Conservation (phyloP, 2,113 vertebrate species). For the Alces alces region DNA sequence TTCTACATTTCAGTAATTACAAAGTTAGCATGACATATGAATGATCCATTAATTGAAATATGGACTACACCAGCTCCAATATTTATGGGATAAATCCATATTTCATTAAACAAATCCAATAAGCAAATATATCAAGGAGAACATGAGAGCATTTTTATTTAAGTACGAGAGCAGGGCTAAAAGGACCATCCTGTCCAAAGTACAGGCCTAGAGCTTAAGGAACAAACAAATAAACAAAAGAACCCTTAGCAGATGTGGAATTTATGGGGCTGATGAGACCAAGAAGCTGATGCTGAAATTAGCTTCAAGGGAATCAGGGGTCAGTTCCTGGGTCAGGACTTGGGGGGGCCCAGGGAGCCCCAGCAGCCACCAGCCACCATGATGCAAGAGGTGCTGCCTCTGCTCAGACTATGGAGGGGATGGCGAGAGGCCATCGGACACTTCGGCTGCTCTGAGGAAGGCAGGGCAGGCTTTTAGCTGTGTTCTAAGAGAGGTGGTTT, state of each 20-base stretch:
- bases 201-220: background rate
- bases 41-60: conserved; percentile 86
- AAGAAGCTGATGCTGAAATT: background rate
- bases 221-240: background rate
- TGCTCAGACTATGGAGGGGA: background rate
- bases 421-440: rapidly evolving
- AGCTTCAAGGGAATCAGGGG: background rate
- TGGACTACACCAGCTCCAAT: conserved; percentile 77
- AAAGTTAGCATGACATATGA: conserved; percentile 81
- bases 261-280: background rate
- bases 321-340: background rate
- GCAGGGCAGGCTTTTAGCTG: background rate
- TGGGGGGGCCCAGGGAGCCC: background rate
- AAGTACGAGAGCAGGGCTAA: conserved; percentile 62
- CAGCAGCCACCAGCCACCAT: rapidly evolving
- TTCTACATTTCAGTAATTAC: conserved; percentile 83
- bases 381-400: rapidly evolving
- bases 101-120: conserved; percentile 86
- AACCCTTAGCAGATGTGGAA: background rate
- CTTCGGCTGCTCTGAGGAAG: background rate
- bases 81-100: conserved; percentile 85
- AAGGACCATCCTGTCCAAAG: conserved; percentile 18
- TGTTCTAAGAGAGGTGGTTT: background rate
- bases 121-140: conserved; percentile 81
- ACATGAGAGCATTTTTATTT: conserved; percentile 76